Evolutionary conservation across 2,113 vertebrate species (phyloP), one percentile per base, ranked within the genome.

Genomic region (Nematolebias whitei): DNA sequence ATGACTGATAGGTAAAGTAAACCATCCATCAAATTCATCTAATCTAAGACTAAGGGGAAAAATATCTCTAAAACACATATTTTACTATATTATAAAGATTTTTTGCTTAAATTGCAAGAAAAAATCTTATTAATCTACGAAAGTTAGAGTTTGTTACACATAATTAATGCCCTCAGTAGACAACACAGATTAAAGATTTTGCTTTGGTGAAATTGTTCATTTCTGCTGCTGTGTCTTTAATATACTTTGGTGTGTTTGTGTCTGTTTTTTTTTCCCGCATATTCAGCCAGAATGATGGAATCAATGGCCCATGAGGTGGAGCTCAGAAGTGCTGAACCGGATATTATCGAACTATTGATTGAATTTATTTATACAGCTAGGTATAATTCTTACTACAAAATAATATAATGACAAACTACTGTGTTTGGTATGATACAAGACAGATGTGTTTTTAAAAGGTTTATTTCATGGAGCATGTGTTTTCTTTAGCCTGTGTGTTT

Each of bases 301-400:
- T 97, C 97, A 3, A 96, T 95, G 63, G 95, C 95, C 55, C 97
- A 96, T 70, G 96, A 99, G 90, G 97, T 99, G 83, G 96, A 99
- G 79, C 94, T 99, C 64, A 95, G 96, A 87, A 95, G 95, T 82
- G 96, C 96, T 15, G 97, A 99, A 51, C 95, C 97, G 43, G 97
- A 99, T 83, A 97, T 98, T 80, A 96, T 99, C 82, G 96, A 96
- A 71, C 93, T 96, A 68, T 92, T 99, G 0, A 95, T 99, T 87
- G 97, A 98, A 78, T 99, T 98, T 88, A 94, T 97, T 76, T 98
- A 99, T 88, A 99, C 97, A 16, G 97, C 97, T 40, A 93, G 96
- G 97, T 99, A 89, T 63, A 71, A 57, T 13, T 35, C 19, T 22
- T 23, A 5, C 12, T 32, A 47, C 12, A 62, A 55, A 49, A 20